phyloP scores from a whole-genome alignment of 2,888 invertebrate genomes.

The Phalera bucephala region DNA sequence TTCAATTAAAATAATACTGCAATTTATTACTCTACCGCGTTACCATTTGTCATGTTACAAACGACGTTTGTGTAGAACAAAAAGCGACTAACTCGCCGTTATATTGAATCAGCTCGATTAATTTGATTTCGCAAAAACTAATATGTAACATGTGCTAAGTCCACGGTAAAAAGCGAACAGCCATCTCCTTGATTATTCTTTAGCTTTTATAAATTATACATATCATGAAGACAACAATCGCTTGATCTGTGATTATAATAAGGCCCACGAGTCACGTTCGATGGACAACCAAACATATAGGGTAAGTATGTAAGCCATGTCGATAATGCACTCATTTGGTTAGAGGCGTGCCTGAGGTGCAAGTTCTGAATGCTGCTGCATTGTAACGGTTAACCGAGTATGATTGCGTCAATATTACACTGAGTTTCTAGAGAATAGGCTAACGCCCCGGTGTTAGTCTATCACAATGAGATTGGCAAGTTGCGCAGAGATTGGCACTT shows the following conservation, averaged over 20 bases:
- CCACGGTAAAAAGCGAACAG: slow-evolving; percentile 53
- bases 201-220: slow-evolving; percentile 77
- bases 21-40: slow-evolving; percentile 22
- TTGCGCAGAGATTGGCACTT: slow-evolving; percentile 28
- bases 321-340: slow-evolving; percentile 52
- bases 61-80: slow-evolving; percentile 42
- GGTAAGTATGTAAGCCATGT: slow-evolving; percentile 42
- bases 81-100: slow-evolving; percentile 44
- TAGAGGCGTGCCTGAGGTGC: slow-evolving; percentile 48
- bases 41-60: slow-evolving; percentile 45
- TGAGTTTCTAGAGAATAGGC: slow-evolving; percentile 40
- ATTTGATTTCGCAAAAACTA: slow-evolving; percentile 55
- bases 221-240: slow-evolving; percentile 76
- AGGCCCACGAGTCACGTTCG: slow-evolving; percentile 66
- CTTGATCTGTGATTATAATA: slow-evolving; percentile 80
- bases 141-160: slow-evolving; percentile 56
- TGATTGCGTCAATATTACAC: slow-evolving; percentile 56
- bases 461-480: slow-evolving; percentile 42
- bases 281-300: slow-evolving; percentile 49
- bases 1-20: slow-evolving; percentile 27
- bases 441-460: slow-evolving; percentile 37
- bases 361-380: slow-evolving; percentile 46
- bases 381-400: slow-evolving; percentile 53
- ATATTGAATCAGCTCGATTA: slow-evolving; percentile 22
- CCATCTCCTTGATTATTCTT: slow-evolving; percentile 52